Percentiles rank a stretch among this genome's conserved stretches.
Conservation (phyloP, 2,113 vertebrate species). For the Pongo abelii region DNA sequence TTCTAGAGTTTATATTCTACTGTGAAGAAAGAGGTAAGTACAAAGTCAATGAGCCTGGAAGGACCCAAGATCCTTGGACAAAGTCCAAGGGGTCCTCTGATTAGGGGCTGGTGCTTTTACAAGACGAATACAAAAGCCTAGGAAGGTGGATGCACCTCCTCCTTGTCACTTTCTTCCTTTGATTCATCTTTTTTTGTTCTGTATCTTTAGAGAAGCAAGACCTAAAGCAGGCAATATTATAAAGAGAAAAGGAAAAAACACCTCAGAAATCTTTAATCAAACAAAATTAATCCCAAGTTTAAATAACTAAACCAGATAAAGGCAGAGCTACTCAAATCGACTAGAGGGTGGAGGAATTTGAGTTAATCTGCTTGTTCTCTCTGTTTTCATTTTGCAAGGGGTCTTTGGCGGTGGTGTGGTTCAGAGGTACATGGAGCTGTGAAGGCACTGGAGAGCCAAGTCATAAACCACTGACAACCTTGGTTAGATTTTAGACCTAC, state of each 20-base stretch:
- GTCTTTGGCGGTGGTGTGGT: no score
- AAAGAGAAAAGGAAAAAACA: not conserved
- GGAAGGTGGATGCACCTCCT: no score
- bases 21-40: fast-evolving
- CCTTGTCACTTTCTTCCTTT: not conserved
- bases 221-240: not conserved
- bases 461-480: fast-evolving
- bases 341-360: no score
- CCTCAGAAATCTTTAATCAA: not conserved
- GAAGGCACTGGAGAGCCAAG: not conserved
- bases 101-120: fast-evolving
- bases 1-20: not conserved
- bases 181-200: not conserved
- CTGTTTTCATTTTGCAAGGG: not conserved
- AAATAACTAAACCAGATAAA: not conserved
- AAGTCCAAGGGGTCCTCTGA: fast-evolving
- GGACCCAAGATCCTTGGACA: not conserved
- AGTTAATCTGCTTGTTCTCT: no score
- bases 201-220: not conserved
- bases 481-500: not conserved
- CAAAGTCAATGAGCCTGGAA: no score
- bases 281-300: not conserved
- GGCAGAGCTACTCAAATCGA: not conserved
- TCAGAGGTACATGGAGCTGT: not conserved
- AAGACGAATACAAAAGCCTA: fast-evolving